Conservation (phyloP, 2,888 invertebrate genomes). For the Tholera decimalis region DNA sequence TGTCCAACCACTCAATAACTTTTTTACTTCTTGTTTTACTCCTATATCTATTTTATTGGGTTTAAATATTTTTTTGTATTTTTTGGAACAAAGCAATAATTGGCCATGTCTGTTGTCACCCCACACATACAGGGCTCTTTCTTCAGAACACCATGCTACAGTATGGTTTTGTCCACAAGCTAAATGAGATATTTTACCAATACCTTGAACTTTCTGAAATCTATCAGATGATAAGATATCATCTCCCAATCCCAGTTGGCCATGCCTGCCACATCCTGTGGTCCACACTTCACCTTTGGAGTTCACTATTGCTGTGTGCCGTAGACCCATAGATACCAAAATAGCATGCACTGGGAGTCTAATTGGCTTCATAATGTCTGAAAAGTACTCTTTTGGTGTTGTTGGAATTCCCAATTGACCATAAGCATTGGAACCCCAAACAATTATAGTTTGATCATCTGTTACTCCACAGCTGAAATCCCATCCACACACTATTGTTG, state of each 20-base stretch:
- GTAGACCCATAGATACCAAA: conserved; percentile 93
- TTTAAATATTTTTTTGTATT: conserved; percentile 87
- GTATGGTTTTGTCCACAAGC: conserved; percentile 96
- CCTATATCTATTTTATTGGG: conserved; percentile 91
- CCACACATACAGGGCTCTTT: conserved; percentile 93
- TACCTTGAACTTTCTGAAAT: conserved; percentile 90
- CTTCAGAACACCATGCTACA: conserved; percentile 89
- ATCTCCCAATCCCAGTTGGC: conserved; percentile 92
- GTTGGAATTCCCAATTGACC: conserved; percentile 93
- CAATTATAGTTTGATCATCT: conserved; percentile 93
- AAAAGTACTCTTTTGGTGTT: conserved; percentile 84
- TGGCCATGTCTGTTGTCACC: conserved; percentile 97
- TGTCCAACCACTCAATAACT: conserved; percentile 95
- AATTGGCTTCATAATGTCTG: conserved; percentile 80
- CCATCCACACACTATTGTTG: conserved; percentile 95
- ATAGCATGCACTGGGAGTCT: conserved; percentile 89
- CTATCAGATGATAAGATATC: conserved; percentile 79
- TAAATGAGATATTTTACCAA: conserved; percentile 92
- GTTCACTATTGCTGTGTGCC: conserved; percentile 93
- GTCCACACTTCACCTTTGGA: conserved; percentile 92
- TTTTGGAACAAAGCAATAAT: conserved; percentile 91
- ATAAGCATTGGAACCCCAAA: conserved; percentile 96
- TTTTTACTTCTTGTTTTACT: conserved; percentile 90
- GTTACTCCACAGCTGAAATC: conserved; percentile 95
- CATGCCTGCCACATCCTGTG: conserved; percentile 93